These are phyloP conservation scores for Tinea semifulvella DNA, from an alignment of 2,888 invertebrate species.

Conservation along the genomic window DNA sequence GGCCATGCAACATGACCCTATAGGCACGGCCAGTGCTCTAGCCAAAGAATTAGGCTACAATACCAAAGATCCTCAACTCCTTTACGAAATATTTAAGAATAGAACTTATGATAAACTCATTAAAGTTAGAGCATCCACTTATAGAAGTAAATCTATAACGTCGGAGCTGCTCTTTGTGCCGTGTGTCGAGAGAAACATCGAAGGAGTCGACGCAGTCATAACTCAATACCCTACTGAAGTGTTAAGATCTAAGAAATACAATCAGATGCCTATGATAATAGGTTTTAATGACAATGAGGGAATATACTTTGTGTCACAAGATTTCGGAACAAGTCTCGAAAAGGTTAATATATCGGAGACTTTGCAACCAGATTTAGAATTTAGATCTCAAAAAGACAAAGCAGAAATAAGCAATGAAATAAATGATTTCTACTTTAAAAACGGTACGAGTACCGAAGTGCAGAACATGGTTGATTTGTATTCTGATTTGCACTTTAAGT, in stretches of 20 bases:
- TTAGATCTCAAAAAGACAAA: conserved; percentile 35
- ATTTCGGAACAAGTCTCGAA: conserved; percentile 40
- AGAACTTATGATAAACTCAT: conserved; percentile 39
- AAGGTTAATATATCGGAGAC: conserved; percentile 30
- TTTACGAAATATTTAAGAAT: conserved; percentile 39
- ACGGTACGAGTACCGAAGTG: conserved; percentile 30
- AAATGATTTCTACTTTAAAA: conserved; percentile 45
- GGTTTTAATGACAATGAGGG: conserved; percentile 54
- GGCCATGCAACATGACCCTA: conserved; percentile 46
- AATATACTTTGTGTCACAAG: conserved; percentile 43
- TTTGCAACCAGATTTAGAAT: conserved; percentile 39
- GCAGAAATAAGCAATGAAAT: conserved; percentile 37
- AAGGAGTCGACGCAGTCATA: conserved; percentile 42
- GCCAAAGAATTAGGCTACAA: conserved; percentile 45
- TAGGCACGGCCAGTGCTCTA: conserved; percentile 38
- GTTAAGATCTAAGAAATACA: conserved; percentile 44
- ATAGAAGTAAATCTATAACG: conserved; percentile 43
- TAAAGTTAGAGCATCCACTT: conserved; percentile 33
- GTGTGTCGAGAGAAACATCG: conserved; percentile 43
- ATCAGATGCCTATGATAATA: conserved; percentile 53
- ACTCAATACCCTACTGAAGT: conserved; percentile 40
- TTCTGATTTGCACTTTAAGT: conserved; percentile 52
- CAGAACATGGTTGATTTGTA: conserved; percentile 42
- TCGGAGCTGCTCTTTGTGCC: conserved; percentile 45
- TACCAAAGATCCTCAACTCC: conserved; percentile 41